phyloP scores from a whole-genome alignment of 2,888 invertebrate genomes.

The Steinernema hermaphroditum region DNA sequence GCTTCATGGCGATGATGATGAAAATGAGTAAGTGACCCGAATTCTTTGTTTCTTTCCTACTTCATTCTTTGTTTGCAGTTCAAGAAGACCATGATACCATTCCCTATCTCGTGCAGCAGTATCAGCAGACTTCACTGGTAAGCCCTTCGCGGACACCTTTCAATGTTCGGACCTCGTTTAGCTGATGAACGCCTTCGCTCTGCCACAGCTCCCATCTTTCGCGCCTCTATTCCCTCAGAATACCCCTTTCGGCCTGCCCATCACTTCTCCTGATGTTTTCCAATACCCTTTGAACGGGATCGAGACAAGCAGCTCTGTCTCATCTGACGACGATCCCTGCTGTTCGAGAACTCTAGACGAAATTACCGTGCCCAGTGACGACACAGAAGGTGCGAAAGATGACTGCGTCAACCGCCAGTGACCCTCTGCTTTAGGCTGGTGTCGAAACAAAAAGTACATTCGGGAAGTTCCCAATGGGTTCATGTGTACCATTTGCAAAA shows the following conservation, averaged over 20 bases:
- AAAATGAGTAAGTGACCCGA: not conserved
- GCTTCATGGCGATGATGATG: slow-evolving; percentile 18
- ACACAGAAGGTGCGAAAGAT: slow-evolving; percentile 55
- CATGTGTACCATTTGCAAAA: slow-evolving; percentile 39
- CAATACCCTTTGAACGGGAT: not conserved
- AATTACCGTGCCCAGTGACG: slow-evolving; percentile 50
- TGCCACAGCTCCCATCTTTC: too few species aligned
- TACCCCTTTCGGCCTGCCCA: not conserved
- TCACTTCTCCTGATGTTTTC: not conserved
- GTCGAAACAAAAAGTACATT: slow-evolving; percentile 44
- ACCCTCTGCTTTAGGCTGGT: slow-evolving; percentile 36
- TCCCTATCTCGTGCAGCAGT: slow-evolving; percentile 16
- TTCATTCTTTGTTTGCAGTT: slow-evolving; percentile 2
- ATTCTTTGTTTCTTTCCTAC: not conserved
- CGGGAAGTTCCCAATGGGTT: slow-evolving; percentile 31
- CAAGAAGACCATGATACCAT: slow-evolving; percentile 22
- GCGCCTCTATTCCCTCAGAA: not conserved
- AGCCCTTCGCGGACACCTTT: not conserved
- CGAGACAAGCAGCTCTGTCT: slow-evolving; percentile 18
- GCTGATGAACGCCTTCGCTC: too few species aligned
- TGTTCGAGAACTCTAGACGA: slow-evolving; percentile 9
- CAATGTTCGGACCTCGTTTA: not conserved
- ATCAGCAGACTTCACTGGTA: slow-evolving; percentile 21
- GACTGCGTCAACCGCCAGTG: too few species aligned
- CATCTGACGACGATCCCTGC: slow-evolving; percentile 21